Base-by-base conservation (phyloP, 2,113 vertebrate genomes). In the Tetraodon nigroviridis region DNA sequence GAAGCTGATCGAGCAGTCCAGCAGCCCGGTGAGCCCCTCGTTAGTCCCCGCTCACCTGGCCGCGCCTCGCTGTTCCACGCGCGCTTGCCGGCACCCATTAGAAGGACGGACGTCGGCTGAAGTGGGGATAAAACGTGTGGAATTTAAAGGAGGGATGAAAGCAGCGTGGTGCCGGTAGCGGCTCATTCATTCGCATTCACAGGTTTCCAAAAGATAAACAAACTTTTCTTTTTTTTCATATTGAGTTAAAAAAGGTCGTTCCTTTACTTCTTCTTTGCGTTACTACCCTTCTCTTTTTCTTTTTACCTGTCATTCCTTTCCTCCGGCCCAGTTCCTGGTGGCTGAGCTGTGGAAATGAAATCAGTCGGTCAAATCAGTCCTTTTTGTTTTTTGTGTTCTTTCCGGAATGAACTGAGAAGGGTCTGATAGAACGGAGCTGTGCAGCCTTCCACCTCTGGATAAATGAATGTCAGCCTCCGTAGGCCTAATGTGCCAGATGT, bases 1-100 rank as follows among this genome's bases (percentile, higher is more conserved):
- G 75, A 96, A 98, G 82, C 92, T 99, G 80, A 92, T 95, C 0
- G 94, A 99, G 59, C 95, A 98, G 81, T 98, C 97, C 84, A 95
- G 91, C 89, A 93, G 91, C 61, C 96, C 97, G 80, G 97, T 99
- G 88, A 94, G 96, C 93, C 75, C 58, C 65, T 55, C 49, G n/a
- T 50, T 45, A 20, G 42, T 42, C 24, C 27, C 21, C 52, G 45
- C 66, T 40, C 74, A 63, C 64, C 61, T 64, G 54, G 59, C 41
- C 52, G n/a, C 46, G n/a, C 14, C 16, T 49, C 37, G 49, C 18
- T 37, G 27, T 41, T 13, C 58, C 47, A 16, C 52, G 32, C 46
- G 2, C 27, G 51, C 55, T 44, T 51, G 24, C 47, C 58, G 48
- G 14, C 6, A 52, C 20, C 12, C 37, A 17, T 40, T 20, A 21